Conservation (phyloP, 1,140 invertebrate species). For the Eurosta solidaginis region DNA sequence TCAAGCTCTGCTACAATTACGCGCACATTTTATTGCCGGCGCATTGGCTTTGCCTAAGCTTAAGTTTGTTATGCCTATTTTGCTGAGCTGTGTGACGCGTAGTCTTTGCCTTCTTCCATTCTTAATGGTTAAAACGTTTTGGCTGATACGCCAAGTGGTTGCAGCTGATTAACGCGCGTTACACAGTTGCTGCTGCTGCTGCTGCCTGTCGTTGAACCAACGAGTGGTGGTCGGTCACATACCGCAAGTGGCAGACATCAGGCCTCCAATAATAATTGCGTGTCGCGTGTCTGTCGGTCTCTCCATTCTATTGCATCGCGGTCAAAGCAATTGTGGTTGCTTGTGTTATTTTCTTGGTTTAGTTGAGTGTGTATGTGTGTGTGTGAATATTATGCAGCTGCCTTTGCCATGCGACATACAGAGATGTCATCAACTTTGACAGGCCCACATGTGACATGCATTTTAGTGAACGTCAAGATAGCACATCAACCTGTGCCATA, state of each 20-base stretch:
- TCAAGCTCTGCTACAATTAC: constrained; percentile 3
- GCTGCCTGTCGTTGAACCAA: neutral
- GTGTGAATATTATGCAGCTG: neutral
- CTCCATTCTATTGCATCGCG: neutral
- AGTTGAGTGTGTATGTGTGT: neutral
- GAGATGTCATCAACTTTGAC: constrained; percentile 23
- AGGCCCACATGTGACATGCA: constrained; percentile 27
- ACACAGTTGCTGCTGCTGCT: neutral
- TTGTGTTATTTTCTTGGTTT: neutral
- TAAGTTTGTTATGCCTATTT: too few species aligned
- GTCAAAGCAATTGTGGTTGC: neutral
- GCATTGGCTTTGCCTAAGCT: neutral
- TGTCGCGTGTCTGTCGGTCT: constrained; percentile 5
- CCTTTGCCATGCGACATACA: neutral
- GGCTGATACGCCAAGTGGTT: constrained; percentile 14
- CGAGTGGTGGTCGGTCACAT: neutral
- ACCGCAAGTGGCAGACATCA: neutral
- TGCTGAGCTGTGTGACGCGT: too few species aligned
- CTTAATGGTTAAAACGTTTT: constrained; percentile 26
- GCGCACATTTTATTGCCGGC: neutral
- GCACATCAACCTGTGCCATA: constrained; percentile 17
- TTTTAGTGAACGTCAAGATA: constrained; percentile 26
- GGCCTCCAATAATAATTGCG: constrained; percentile 23
- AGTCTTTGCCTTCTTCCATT: neutral
- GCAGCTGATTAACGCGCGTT: neutral